phyloP scores from a whole-genome alignment of 2,888 invertebrate genomes.

The Lasius platythorax region DNA sequence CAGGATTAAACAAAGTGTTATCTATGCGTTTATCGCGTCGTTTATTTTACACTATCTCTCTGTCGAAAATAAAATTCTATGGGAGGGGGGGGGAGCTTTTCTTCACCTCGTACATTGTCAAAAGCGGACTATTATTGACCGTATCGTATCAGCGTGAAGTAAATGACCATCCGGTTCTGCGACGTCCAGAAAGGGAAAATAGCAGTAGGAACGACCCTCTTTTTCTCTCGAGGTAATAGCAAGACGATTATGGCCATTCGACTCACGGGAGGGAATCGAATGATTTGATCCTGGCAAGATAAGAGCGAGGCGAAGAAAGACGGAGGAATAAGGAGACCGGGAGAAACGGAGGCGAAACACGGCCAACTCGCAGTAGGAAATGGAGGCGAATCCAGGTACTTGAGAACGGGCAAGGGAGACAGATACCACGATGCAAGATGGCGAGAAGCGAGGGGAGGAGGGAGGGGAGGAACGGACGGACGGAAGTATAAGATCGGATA shows the following conservation, averaged over 20 bases:
- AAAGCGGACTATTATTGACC: slow-evolving; percentile 56
- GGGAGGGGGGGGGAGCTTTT: not conserved
- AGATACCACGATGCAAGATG: slow-evolving; percentile 62
- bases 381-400: slow-evolving; percentile 51
- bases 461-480: slow-evolving; percentile 57
- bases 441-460: slow-evolving; percentile 50
- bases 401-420: slow-evolving; percentile 50
- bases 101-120: slow-evolving; percentile 33
- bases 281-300: slow-evolving; percentile 81
- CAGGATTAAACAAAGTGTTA: slow-evolving; percentile 13
- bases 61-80: slow-evolving; percentile 16
- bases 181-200: slow-evolving; percentile 43
- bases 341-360: slow-evolving; percentile 33
- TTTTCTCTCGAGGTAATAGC: slow-evolving; percentile 65
- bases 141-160: slow-evolving; percentile 59
- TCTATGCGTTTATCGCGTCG: slow-evolving; percentile 32
- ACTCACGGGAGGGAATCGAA: slow-evolving; percentile 75
- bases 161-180: slow-evolving; percentile 68
- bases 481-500: slow-evolving; percentile 67
- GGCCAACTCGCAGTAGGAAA: slow-evolving; percentile 49
- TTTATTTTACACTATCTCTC: slow-evolving; percentile 25
- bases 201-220: slow-evolving; percentile 69
- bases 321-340: slow-evolving; percentile 29
- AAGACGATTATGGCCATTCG: slow-evolving; percentile 76
- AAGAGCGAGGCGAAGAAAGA: slow-evolving; percentile 62